Conservation (phyloP, 2,888 invertebrate species). For the Brenthis hecate region DNA sequence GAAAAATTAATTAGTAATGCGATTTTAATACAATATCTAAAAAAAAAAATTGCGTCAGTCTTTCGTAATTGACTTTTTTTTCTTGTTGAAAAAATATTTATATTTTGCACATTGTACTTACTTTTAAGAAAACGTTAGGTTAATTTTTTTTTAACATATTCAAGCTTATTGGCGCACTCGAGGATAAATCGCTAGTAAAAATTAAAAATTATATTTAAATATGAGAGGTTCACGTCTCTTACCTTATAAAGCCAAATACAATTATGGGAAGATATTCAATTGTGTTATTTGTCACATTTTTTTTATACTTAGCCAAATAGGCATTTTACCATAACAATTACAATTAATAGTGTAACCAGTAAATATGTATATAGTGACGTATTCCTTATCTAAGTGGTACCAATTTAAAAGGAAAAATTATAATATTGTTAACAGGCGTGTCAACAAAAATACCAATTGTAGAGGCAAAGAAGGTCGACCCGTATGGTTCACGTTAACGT, state of each 20-base stretch:
- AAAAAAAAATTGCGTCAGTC: neutral
- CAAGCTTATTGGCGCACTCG: no score
- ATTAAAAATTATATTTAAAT: no score
- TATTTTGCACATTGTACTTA: neutral
- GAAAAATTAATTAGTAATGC: constrained; percentile 6
- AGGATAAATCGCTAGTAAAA: no score
- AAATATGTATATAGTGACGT: neutral
- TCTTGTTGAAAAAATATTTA: neutral
- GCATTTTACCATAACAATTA: no score
- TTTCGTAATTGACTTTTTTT: neutral
- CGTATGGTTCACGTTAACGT: constrained; percentile 16
- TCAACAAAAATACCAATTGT: constrained; percentile 13
- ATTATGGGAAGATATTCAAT: no score
- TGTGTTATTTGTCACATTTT: no score
- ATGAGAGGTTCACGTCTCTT: no score
- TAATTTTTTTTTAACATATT: no score
- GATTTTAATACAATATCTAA: constrained; percentile 4
- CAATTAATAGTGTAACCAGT: neutral
- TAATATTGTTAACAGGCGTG: constrained; percentile 7
- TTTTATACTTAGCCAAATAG: no score
- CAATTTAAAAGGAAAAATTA: constrained; percentile 8
- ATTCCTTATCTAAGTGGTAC: neutral
- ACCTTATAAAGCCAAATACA: no score
- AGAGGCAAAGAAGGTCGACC: constrained; percentile 22
- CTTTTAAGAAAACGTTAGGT: no score